Evolutionary conservation across 2,113 vertebrate genomes (phyloP).

Genomic region (Pseudopipra pipra): DNA sequence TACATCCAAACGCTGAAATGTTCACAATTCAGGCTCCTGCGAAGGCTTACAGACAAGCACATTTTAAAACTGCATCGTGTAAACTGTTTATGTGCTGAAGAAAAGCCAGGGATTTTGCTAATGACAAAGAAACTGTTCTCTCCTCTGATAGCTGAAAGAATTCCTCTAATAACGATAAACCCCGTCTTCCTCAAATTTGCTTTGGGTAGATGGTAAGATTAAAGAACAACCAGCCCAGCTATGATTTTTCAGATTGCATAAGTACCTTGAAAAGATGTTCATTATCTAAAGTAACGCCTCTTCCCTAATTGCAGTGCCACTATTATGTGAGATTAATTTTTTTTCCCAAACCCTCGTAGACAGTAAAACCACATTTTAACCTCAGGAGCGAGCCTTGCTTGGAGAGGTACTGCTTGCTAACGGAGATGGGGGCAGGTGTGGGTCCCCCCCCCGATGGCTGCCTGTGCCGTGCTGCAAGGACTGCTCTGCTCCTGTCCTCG

Average conservation of each 20-base stretch:
- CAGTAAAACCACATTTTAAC: not conserved
- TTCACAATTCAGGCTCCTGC: conserved; percentile 56
- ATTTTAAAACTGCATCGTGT: conserved; percentile 44
- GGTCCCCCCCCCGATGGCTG: not conserved
- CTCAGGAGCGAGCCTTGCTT: not conserved
- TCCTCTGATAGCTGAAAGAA: conserved; percentile 31
- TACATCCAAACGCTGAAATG: conserved; percentile 60
- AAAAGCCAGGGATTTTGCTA: conserved; percentile 44
- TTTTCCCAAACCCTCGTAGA: not conserved
- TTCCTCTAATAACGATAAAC: conserved; percentile 37
- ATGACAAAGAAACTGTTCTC: conserved; percentile 55
- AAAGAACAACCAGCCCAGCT: conserved; percentile 18
- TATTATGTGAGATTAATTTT: not conserved
- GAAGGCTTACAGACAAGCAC: conserved; percentile 56
- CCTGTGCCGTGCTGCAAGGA: not conserved
- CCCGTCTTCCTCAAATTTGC: conserved; percentile 10
- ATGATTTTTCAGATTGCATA: conserved; percentile 34
- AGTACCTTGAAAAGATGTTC: conserved; percentile 39
- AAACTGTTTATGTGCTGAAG: conserved; percentile 49
- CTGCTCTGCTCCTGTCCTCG: conserved; percentile 50
- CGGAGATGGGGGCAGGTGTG: not conserved
- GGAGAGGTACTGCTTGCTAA: not conserved
- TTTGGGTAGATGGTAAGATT: conserved; percentile 32
- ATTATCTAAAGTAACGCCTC: conserved; percentile 33
- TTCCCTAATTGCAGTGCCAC: conserved; percentile 12